A percentile compares a stretch with the other conserved stretches of the same genome.
Evolutionary conservation across 1,140 invertebrate species (phyloP).

Genomic region (Drusus annulatus): DNA sequence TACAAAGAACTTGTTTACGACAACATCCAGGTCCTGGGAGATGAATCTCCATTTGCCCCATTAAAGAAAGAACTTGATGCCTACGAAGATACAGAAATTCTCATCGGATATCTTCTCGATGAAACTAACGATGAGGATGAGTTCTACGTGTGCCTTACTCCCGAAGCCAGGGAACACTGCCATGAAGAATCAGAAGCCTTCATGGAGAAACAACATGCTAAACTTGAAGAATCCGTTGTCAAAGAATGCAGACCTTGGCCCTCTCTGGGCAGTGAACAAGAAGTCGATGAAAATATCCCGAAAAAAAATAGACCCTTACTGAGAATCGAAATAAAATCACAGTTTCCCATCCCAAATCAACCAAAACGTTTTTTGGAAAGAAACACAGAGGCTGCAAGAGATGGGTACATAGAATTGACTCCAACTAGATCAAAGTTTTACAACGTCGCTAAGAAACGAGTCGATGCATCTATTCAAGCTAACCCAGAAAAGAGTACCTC

Average conservation of each 20-base stretch:
- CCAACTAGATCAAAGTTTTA: conserved; percentile 72
- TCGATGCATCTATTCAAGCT: conserved; percentile 72
- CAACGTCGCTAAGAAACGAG: conserved; percentile 72
- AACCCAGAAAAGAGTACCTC: conserved; percentile 65
- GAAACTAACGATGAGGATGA: conserved; percentile 75
- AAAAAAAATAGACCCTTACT: conserved; percentile 73
- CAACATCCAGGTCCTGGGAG: conserved; percentile 68
- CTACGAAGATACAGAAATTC: conserved; percentile 72
- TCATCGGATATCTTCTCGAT: conserved; percentile 80
- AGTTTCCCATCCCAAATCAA: conserved; percentile 72
- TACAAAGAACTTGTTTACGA: conserved; percentile 76
- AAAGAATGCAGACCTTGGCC: conserved; percentile 75
- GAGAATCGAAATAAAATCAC: conserved; percentile 77
- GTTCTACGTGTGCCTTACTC: conserved; percentile 80
- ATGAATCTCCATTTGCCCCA: conserved; percentile 74
- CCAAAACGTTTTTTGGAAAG: conserved; percentile 69
- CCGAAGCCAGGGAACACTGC: conserved; percentile 72
- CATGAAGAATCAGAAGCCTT: conserved; percentile 71
- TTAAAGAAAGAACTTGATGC: conserved; percentile 69
- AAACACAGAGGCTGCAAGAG: conserved; percentile 72
- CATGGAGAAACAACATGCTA: conserved; percentile 71
- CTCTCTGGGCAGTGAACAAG: conserved; percentile 75
- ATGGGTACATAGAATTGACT: conserved; percentile 78
- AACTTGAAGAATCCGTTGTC: conserved; percentile 75
- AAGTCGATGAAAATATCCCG: conserved; percentile 73